Percentiles rank a stretch among this genome's conserved stretches.
phyloP scores from a whole-genome alignment of 2,113 vertebrate genomes.

The Triplophysa rosa region DNA sequence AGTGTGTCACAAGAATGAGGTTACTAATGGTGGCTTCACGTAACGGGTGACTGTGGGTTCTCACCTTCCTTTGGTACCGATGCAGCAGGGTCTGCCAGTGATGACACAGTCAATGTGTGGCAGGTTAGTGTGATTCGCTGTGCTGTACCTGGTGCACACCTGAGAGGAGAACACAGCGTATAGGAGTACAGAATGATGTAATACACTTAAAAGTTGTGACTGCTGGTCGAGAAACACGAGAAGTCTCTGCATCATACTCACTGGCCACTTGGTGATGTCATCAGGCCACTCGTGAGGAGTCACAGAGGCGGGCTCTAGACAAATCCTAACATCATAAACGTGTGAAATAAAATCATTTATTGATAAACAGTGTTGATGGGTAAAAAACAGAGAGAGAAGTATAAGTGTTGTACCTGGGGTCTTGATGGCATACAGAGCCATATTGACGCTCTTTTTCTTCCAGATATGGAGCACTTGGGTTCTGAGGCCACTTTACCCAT shows the following conservation, averaged over 20 bases:
- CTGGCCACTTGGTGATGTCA: constrained; percentile 98
- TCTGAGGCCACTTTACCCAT: constrained; percentile 95
- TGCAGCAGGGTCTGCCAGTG: constrained; percentile 96
- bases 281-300: constrained; percentile 95
- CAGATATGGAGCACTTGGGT: constrained; percentile 83
- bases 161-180: constrained; percentile 55
- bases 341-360: neutral
- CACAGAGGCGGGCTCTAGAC: constrained; percentile 92
- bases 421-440: constrained; percentile 96
- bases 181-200: neutral
- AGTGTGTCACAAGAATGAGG: neutral
- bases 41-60: neutral
- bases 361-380: neutral
- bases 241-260: constrained; percentile 68
- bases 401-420: constrained; percentile 82
- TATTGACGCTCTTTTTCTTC: constrained; percentile 77
- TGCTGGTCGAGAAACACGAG: neutral
- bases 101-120: constrained; percentile 96
- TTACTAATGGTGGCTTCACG: too few species aligned
- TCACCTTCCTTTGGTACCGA: constrained; percentile 98
- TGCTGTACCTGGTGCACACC: constrained; percentile 95
- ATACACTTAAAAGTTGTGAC: neutral
- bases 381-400: neutral
- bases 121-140: constrained; percentile 94
- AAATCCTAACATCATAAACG: constrained; percentile 77